These are phyloP conservation scores for Podarcis cretensis DNA, from an alignment of 2,113 vertebrate species.

Conservation along the genomic window DNA sequence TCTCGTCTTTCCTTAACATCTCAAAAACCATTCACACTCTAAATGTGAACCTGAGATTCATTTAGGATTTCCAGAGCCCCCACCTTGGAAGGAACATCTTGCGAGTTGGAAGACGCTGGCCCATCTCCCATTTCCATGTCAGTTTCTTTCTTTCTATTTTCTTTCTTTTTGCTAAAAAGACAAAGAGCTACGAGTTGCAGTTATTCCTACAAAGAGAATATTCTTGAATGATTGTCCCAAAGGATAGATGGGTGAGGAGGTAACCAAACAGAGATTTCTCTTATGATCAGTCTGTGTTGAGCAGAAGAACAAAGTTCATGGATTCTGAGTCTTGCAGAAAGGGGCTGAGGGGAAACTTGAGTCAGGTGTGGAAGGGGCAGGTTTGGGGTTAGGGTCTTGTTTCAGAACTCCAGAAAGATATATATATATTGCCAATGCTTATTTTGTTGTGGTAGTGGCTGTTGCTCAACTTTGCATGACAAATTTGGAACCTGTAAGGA, in stretches of 20 bases:
- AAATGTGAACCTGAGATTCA: conserved; percentile 9
- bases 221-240: neutral
- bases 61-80: neutral
- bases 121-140: neutral
- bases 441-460: neutral
- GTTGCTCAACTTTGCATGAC: neutral
- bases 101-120: conserved; percentile 26
- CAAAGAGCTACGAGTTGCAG: neutral
- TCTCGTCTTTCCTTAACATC: neutral
- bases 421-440: neutral
- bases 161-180: conserved; percentile 17
- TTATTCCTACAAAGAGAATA: neutral
- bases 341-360: neutral
- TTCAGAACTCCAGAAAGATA: neutral
- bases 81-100: neutral
- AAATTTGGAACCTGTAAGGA: conserved; percentile 15
- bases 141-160: neutral
- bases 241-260: neutral
- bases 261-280: neutral
- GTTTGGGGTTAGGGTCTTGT: neutral
- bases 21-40: neutral
- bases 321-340: neutral
- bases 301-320: neutral
- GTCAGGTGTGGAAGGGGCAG: neutral
- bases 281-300: neutral